phyloP scores from a whole-genome alignment of 2,797 vertebrate species.

The Pseudochirops cupreus region DNA sequence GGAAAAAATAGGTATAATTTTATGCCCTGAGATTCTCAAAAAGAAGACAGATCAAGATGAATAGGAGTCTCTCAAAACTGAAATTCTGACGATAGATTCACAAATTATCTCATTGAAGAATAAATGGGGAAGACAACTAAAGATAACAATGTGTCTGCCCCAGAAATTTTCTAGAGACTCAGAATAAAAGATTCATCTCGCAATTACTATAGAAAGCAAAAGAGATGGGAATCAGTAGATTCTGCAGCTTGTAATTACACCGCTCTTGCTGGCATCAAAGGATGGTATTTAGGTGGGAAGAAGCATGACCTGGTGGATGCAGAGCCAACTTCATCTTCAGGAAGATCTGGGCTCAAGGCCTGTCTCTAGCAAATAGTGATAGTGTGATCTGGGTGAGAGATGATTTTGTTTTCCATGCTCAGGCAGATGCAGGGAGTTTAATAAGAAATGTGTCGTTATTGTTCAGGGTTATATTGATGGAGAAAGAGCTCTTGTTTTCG shows the following conservation, averaged over 20 bases:
- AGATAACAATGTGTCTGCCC: background rate
- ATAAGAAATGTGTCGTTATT: background rate
- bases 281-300: background rate
- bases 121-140: background rate
- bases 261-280: background rate
- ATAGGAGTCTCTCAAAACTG: background rate
- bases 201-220: background rate
- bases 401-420: background rate
- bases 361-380: background rate
- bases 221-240: background rate
- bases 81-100: background rate
- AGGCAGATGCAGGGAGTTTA: background rate
- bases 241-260: background rate
- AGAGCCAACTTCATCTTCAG: background rate
- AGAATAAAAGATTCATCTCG: background rate
- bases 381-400: background rate
- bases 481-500: background rate
- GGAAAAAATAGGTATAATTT: background rate
- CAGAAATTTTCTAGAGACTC: background rate
- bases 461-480: background rate
- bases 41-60: background rate
- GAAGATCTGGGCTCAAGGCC: background rate
- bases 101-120: background rate
- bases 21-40: background rate
- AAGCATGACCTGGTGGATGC: background rate